Base-by-base conservation (phyloP, 2,797 vertebrate genomes). In the Crax fasciolata region DNA sequence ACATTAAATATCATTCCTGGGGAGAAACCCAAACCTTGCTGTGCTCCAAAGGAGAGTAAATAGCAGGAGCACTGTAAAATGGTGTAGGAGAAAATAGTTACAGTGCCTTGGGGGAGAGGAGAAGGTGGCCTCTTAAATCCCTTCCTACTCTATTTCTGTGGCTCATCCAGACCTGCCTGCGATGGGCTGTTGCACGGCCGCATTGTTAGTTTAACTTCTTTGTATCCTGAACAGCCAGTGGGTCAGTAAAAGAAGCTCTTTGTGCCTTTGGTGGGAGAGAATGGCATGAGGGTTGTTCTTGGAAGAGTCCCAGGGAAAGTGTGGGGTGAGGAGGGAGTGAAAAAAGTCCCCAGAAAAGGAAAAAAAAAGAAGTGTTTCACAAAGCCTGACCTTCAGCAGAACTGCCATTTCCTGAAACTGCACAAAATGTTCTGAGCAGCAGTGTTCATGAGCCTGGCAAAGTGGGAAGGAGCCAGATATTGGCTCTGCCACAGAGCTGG, bases 191-290 rank as follows among this genome's bases (percentile, higher is more conserved):
- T 93, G 80, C 85, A 79, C 71, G 1, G 54, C 57, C 5, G 7
- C 83, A 89, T 90, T 96, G 90, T 97, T 96, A 67, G 90, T 95
- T 95, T 96, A 95, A 96, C 91, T 95, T 96, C 92, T 94, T 93
- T 92, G 78, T 89, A 85, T 89, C 93, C 94, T 79, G 89, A 90
- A 23, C 84, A 93, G 91, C 41, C 86, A 82, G 83, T 51, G 67
- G 57, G 57, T 58, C 0, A 1, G 43, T 93, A 93, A 96, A 96
- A 97, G 84, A 78, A 93, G 88, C 13, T 97, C 96, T 97, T 96
- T 97, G 96, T 97, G 90, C 88, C 77, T 92, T 93, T 4, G 13
- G 80, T 85, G 81, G 89, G 95, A 94, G 94, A 96, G 91, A 95
- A 88, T 96, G 92, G 91, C 89, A 95, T 0, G 0, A 67, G 57